Base-by-base conservation (phyloP, 2,113 vertebrate species). In the Microtus pennsylvanicus region DNA sequence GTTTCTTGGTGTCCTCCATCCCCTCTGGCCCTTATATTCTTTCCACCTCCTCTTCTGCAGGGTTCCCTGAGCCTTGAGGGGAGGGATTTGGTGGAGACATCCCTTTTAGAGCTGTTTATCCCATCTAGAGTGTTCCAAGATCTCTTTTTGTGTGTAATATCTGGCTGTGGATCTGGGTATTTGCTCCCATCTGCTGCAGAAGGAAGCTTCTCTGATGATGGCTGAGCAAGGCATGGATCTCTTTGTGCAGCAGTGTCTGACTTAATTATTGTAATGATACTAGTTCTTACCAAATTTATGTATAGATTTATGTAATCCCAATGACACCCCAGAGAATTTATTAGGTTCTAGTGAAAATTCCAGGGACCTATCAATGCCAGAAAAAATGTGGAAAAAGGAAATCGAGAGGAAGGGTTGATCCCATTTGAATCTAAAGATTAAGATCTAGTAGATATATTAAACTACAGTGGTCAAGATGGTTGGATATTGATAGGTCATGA, bases 311-410 rank as follows among this genome's bases (percentile, higher is more conserved):
- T 50, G n/a, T 24, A 85, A 85, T 90, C n/a, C 58, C 85, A 61
- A 88, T 90, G 22, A 94, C 58, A 94, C 63, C 5, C 21, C 14
- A 92, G 78, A 0, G 69, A 77, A 9, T 55, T 92, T 2, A 33
- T 92, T 92, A 94, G 90, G 22, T 83, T 75, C 10, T 77, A 83
- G n/a, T 22, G 12, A 33, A 90, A 97, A 76, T 69, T 4, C 5
- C n/a, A 95, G 50, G 6, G n/a, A 85, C 3, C 65, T 92, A 90
- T 35, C 61, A 88, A 28, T 83, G 3, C 1, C 7, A 88, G 52
- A 87, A 89, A 16, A 55, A 72, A 1, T 52, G 58, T 67, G 30
- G 87, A 50, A 95, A 95, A 58, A 47, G 92, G 47, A 90, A 90
- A 50, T 13, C 30, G 30, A 78, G 22, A 69, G 4, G 42, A 42